Base-by-base conservation (phyloP, 2,888 invertebrate species). In the Lydus trimaculatus region DNA sequence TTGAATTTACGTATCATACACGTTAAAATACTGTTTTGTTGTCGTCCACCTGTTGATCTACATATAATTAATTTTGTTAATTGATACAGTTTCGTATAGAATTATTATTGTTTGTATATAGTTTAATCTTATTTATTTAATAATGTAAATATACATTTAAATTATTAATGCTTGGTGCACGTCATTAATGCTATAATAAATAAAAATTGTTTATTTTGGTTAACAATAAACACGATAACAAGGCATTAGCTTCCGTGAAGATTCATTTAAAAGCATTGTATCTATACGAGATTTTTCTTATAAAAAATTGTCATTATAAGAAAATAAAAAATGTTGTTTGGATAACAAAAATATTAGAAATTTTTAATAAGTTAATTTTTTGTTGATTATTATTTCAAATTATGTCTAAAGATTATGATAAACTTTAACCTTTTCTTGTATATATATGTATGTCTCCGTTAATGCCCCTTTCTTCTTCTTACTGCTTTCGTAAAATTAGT, bases 221-320 rank as follows among this genome's bases (percentile, higher is more conserved):
- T 61, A 61, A 65, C 52, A 65, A 65, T 61, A 43, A 65, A 61
- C 33, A 48, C 25, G 65, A 65, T 65, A 65, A 65, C 33, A 65
- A 56, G 56, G 25, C 56, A 52, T 65, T 61, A 65, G 31, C 65
- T 59, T 48, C 17, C 56, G 56, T 56, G 25, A 25, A 5, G 0
- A 56, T 56, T 25, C 39, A 39, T 39, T 39, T 39, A 39, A 39
- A 15, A 39, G n/a, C n/a, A n/a, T n/a, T n/a, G n/a, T n/a, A n/a
- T n/a, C n/a, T n/a, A n/a, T n/a, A n/a, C n/a, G n/a, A n/a, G n/a
- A n/a, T n/a, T n/a, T n/a, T n/a, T n/a, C n/a, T n/a, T 11, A 11
- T 33, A 11, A 33, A 15, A 36, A 36, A 36, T 13, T 15, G 15
- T 3, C 15, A 15, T 2, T 13, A 36, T 3, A 36, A 36, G 11